These are phyloP conservation scores for Tetropium fuscum DNA, from an alignment of 2,888 invertebrate genomes.

Conservation along the genomic window DNA sequence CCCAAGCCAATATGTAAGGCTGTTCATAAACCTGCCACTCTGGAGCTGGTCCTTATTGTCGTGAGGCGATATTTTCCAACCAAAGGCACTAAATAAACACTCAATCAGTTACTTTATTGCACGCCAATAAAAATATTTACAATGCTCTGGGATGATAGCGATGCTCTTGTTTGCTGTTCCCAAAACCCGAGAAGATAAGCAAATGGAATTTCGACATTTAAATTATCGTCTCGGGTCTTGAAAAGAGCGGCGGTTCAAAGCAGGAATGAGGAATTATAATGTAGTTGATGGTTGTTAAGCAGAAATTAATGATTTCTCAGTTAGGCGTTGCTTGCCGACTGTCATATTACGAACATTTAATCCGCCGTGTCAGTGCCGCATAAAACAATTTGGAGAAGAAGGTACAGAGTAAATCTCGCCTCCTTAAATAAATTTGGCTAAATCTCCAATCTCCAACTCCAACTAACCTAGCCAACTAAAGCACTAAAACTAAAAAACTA, in stretches of 20 bases:
- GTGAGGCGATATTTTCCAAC: background rate
- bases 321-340: too few species aligned
- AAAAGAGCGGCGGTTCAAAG: conserved; percentile 20
- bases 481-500: too few species aligned
- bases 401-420: too few species aligned
- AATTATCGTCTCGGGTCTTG: conserved; percentile 19
- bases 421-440: too few species aligned
- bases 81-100: conserved; percentile 21
- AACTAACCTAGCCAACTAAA: too few species aligned
- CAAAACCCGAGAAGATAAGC: conserved; percentile 10
- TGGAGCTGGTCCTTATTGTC: conserved; percentile 3
- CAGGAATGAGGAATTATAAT: conserved; percentile 4
- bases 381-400: too few species aligned
- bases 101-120: conserved; percentile 28
- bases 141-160: conserved; percentile 24
- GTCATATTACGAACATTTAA: too few species aligned
- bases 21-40: conserved; percentile 14
- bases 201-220: conserved; percentile 24
- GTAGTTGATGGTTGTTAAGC: conserved; percentile 22
- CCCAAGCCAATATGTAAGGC: conserved; percentile 15
- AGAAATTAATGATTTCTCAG: conserved; percentile 21
- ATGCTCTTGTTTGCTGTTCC: conserved; percentile 24
- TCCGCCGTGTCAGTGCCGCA: too few species aligned
- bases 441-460: too few species aligned
- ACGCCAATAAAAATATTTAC: conserved; percentile 30